Evolutionary conservation across 2,797 vertebrate genomes (phyloP), one percentile per base, ranked within the genome.

Genomic region (Nannoperca obscura): DNA sequence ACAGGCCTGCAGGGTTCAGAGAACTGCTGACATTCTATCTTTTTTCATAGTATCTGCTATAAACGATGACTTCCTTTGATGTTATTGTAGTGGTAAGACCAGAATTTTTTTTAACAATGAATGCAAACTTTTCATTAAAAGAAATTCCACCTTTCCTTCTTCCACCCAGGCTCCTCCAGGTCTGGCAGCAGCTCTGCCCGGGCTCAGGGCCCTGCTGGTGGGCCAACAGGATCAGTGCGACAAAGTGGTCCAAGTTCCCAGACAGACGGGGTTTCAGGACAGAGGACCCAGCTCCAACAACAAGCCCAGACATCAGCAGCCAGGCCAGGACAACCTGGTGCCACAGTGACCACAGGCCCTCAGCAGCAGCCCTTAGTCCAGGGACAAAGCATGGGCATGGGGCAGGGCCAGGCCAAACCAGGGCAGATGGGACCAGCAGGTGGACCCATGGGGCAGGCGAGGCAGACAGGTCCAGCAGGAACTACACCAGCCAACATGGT

Each of bases 201-300:
- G 27, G 90, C 78, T 58, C 95, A 96, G 0, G 93, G 94, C 0
- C 75, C 91, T 5, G 19, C 88, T 7, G 83, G 89, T 19, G 94
- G 92, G 17, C 84, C 92, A 44, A 54, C 87, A 2, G 93, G 94
- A 68, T 89, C 92, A 30, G 92, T 91, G 15, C 86, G 95, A 57
- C 95, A 95, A 77, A 84, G 88, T 0, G 93, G 86, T 80, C 88
- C 90, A 15, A 88, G 87, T 42, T 88, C 94, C 34, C 95, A 95
- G 80, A 88, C 83, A 20, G 94, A 95, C 4, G 89, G 85, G 9
- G 53, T 80, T 65, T 85, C 75, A 17, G 93, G 94, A 75, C 95
- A 95, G 80, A 94, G 95, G 87, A 91, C 93, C 20, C 95, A 95
- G 88, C 91, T 95, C 67, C 95, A 96, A 79, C 95, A 96, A 64